Evolutionary conservation across 2,113 vertebrate species (phyloP).

Genomic region (Pitta sordida): DNA sequence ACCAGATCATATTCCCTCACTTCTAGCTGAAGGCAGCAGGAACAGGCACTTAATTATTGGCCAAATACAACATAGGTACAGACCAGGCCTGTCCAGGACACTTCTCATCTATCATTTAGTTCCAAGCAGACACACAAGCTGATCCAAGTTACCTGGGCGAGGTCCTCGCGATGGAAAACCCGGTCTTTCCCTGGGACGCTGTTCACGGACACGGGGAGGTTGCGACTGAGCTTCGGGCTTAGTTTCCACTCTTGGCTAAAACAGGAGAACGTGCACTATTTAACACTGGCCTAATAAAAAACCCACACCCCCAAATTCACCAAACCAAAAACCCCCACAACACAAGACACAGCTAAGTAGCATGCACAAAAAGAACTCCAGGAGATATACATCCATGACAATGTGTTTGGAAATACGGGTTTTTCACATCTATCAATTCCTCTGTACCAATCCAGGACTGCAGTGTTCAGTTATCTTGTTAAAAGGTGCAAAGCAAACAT

Average conservation of each 20-base stretch:
- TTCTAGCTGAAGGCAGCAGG: neutral
- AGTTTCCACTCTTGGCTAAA: slow-evolving; percentile 85
- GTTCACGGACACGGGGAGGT: slow-evolving; percentile 85
- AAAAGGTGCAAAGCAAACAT: neutral
- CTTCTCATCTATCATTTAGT: too few species aligned
- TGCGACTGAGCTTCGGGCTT: slow-evolving; percentile 86
- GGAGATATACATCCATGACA: neutral
- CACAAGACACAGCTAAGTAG: neutral
- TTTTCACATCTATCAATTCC: slow-evolving; percentile 52
- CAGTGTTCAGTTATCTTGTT: slow-evolving; percentile 39
- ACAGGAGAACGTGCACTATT: slow-evolving; percentile 15
- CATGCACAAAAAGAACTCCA: slow-evolving; percentile 28
- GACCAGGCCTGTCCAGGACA: neutral
- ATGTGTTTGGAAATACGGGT: neutral
- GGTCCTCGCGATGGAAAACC: slow-evolving; percentile 85
- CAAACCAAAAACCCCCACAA: neutral
- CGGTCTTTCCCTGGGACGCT: slow-evolving; percentile 87
- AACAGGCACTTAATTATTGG: neutral
- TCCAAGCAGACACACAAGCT: neutral
- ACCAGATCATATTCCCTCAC: neutral
- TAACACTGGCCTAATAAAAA: neutral
- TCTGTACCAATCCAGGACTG: slow-evolving; percentile 83
- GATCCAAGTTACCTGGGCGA: slow-evolving; percentile 79
- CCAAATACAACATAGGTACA: neutral
- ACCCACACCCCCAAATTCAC: neutral